phyloP scores from a whole-genome alignment of 2,113 vertebrate species.

The Tachuris rubrigastra region DNA sequence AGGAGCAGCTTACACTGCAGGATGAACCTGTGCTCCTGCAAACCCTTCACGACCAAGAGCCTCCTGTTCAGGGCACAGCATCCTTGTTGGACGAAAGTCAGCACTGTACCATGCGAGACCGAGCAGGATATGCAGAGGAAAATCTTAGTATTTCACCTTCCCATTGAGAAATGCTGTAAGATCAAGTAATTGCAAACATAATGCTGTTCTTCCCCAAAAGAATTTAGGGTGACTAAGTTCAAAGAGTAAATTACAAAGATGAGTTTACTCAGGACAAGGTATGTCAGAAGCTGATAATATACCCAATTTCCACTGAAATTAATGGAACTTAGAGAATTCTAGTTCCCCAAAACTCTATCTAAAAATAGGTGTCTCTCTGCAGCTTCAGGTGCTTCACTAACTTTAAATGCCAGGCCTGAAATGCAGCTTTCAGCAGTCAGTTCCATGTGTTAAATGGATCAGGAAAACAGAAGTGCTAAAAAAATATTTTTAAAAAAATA shows the following conservation, averaged over 20 bases:
- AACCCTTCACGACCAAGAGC: fast-evolving
- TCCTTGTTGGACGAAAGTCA: background rate
- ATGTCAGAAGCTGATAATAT: background rate
- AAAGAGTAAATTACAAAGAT: background rate
- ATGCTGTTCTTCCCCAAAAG: background rate
- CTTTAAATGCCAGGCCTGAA: background rate
- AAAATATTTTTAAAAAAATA: background rate
- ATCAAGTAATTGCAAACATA: background rate
- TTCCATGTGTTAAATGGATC: background rate
- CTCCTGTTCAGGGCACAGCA: background rate
- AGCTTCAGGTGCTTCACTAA: background rate
- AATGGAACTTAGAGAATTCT: background rate
- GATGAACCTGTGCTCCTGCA: background rate
- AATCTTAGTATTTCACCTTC: background rate
- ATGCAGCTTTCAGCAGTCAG: background rate
- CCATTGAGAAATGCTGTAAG: background rate
- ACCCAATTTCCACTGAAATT: background rate
- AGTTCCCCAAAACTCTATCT: background rate
- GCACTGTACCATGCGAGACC: fast-evolving
- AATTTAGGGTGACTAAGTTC: background rate
- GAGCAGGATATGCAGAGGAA: background rate
- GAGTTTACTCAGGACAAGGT: background rate
- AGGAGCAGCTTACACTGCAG: background rate
- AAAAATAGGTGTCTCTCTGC: background rate
- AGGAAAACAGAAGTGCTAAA: background rate